Conservation (phyloP, 2,113 vertebrate genomes). For the Jacana jacana region DNA sequence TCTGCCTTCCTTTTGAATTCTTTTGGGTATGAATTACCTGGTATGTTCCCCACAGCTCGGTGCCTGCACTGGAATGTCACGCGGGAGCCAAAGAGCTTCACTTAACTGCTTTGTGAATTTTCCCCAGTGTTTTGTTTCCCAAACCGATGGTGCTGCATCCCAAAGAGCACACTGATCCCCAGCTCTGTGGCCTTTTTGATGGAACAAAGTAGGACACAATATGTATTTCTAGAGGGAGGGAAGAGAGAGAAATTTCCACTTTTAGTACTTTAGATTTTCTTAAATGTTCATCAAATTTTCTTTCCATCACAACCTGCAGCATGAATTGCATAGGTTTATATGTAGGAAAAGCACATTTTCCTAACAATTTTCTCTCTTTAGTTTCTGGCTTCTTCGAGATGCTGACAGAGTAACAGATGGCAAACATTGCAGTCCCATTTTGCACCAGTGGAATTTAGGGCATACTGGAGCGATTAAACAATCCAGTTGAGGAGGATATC, state of each 20-base stretch:
- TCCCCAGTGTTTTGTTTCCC: not conserved
- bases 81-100: not conserved
- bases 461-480: not conserved
- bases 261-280: not conserved
- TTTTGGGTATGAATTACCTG: conserved; percentile 9
- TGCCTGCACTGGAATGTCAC: not conserved
- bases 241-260: not conserved
- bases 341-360: not conserved
- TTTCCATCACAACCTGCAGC: not conserved
- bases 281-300: not conserved
- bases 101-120: not conserved
- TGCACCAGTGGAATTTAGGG: not conserved
- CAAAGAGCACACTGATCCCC: not conserved
- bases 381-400: not conserved
- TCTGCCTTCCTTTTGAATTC: not conserved
- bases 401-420: not conserved
- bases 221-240: not conserved
- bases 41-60: not conserved
- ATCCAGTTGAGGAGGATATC: not conserved
- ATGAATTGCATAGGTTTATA: not conserved
- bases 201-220: not conserved
- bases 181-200: not conserved
- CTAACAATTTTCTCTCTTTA: not conserved
- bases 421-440: not conserved
- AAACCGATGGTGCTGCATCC: not conserved